These are phyloP conservation scores for Erannis defoliaria DNA, from an alignment of 2,888 invertebrate genomes.

Conservation along the genomic window DNA sequence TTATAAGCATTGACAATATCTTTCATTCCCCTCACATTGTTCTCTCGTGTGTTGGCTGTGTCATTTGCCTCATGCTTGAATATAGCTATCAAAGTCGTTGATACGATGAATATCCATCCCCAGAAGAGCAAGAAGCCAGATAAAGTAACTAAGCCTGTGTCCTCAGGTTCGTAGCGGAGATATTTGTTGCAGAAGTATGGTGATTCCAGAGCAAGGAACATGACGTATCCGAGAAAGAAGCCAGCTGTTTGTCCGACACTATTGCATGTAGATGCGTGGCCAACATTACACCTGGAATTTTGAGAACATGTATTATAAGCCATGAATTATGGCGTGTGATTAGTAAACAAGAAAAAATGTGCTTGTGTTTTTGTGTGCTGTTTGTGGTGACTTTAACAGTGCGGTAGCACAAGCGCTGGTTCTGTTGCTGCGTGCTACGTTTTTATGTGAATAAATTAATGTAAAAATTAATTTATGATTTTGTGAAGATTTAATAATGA, in stretches of 20 bases:
- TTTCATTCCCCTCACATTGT: constrained; percentile 69
- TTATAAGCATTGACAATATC: constrained; percentile 91
- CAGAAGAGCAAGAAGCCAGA: constrained; percentile 97
- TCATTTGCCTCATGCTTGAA: constrained; percentile 93
- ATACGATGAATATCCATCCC: constrained; percentile 96
- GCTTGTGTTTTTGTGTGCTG: too few species aligned
- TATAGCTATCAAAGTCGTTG: constrained; percentile 95
- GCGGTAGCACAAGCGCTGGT: too few species aligned
- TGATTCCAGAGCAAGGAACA: constrained; percentile 98
- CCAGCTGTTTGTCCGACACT: constrained; percentile 99
- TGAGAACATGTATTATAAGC: background rate
- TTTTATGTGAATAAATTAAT: too few species aligned
- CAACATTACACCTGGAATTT: constrained; percentile 93
- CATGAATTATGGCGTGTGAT: too few species aligned
- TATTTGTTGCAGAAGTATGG: constrained; percentile 98
- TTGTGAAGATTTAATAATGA: too few species aligned
- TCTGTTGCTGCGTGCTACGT: too few species aligned
- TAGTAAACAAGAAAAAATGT: too few species aligned
- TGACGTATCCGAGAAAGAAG: constrained; percentile 97
- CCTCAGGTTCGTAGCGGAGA: constrained; percentile 90
- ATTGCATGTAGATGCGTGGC: constrained; percentile 99
- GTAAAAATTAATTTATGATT: too few species aligned
- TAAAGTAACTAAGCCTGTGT: constrained; percentile 90
- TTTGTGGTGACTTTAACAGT: too few species aligned
- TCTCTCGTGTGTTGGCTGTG: constrained; percentile 54